Evolutionary conservation across 1,140 invertebrate species (phyloP).

Genomic region (Bacillus rossius): DNA sequence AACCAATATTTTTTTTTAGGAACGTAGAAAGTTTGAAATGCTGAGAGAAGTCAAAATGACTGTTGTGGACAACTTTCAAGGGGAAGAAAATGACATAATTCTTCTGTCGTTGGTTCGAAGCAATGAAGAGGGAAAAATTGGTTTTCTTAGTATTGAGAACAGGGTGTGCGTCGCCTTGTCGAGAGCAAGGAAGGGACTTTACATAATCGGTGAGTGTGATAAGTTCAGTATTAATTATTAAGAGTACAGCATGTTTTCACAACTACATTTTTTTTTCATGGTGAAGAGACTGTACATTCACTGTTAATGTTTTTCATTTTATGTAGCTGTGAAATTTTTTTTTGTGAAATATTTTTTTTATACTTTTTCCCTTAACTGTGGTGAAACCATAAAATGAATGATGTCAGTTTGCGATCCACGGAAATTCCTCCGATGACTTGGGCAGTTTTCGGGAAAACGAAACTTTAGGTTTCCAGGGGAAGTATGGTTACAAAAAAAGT

Average conservation of each 20-base stretch:
- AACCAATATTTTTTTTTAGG: neutral
- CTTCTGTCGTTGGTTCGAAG: conserved; percentile 77
- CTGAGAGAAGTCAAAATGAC: conserved; percentile 51
- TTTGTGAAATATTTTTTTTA: no score
- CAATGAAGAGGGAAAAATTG: conserved; percentile 60
- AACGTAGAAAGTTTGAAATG: conserved; percentile 4
- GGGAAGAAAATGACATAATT: conserved; percentile 81
- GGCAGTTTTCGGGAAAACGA: no score
- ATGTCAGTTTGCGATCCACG: no score
- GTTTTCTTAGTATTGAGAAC: conserved; percentile 62
- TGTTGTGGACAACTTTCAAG: conserved; percentile 79
- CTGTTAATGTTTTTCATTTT: neutral
- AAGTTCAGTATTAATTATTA: neutral
- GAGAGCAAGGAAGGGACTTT: conserved; percentile 48
- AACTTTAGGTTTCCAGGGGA: no score
- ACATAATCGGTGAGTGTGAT: conserved; percentile 41
- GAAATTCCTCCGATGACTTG: no score
- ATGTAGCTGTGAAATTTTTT: neutral
- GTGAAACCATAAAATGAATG: no score
- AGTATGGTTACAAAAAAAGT: no score
- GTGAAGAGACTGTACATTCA: neutral
- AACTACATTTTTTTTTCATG: neutral
- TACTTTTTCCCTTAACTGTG: no score
- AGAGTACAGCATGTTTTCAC: neutral
- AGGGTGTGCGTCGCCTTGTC: conserved; percentile 53